phyloP scores from a whole-genome alignment of 2,113 vertebrate genomes.

The Pipa parva region DNA sequence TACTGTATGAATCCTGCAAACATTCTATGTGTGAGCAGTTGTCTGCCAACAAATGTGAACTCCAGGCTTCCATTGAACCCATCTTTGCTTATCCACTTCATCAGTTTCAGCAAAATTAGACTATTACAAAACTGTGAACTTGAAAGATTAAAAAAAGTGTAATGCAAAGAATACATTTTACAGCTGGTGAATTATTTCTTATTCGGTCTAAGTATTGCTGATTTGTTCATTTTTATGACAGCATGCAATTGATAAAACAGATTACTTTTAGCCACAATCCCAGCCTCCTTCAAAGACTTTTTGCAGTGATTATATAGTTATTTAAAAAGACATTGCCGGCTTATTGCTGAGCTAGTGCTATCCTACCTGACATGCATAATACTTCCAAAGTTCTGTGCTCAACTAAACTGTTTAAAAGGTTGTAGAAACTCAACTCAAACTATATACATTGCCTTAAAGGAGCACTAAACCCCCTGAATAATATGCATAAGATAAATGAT shows the following conservation, averaged over 20 bases:
- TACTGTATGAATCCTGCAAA: slow-evolving; percentile 44
- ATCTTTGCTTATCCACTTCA: slow-evolving; percentile 34
- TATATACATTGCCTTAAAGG: no score
- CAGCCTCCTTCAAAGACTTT: slow-evolving; percentile 31
- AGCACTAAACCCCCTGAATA: no score
- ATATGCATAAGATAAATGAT: no score
- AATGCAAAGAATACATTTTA: slow-evolving; percentile 39
- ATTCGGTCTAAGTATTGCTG: slow-evolving; percentile 40
- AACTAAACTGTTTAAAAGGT: slow-evolving; percentile 27
- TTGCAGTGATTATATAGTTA: slow-evolving; percentile 39
- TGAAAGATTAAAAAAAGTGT: slow-evolving; percentile 36
- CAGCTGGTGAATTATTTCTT: slow-evolving; percentile 36
- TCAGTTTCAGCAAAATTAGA: slow-evolving; percentile 37
- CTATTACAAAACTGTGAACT: slow-evolving; percentile 32
- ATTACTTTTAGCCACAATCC: slow-evolving; percentile 35
- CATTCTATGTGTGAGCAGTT: slow-evolving; percentile 30
- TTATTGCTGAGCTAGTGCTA: slow-evolving; percentile 35
- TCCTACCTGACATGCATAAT: slow-evolving; percentile 29
- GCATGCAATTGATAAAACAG: slow-evolving; percentile 42
- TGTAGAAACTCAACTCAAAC: no score
- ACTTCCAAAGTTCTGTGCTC: slow-evolving; percentile 21
- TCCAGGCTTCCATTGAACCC: slow-evolving; percentile 19
- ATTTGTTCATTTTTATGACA: slow-evolving; percentile 42
- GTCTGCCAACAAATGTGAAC: slow-evolving; percentile 3
- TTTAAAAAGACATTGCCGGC: slow-evolving; percentile 38